Conservation (phyloP, 2,797 vertebrate species). For the Liasis olivaceus region DNA sequence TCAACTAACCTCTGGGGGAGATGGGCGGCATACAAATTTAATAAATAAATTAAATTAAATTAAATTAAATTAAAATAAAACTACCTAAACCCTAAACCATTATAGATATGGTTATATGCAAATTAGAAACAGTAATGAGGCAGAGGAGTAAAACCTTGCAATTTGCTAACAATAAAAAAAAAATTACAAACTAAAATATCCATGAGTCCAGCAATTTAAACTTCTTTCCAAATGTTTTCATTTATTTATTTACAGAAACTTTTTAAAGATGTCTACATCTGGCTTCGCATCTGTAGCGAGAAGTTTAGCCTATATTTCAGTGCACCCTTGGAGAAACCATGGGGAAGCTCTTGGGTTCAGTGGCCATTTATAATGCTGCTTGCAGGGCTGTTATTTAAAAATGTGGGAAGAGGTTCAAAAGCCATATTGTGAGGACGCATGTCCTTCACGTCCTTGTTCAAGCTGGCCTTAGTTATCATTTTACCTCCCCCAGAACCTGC, state of each 20-base stretch:
- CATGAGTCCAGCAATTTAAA: conserved; percentile 42
- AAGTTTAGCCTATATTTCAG: not conserved
- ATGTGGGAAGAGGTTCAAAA: not conserved
- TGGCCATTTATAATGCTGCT: not conserved
- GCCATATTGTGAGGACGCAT: not conserved
- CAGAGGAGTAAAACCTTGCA: conserved; percentile 16
- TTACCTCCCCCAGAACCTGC: not conserved
- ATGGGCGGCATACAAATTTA: too few relatives aligned
- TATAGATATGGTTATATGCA: conserved; percentile 43
- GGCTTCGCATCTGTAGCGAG: not conserved
- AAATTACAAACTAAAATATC: conserved; percentile 48
- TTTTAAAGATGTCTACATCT: not conserved
- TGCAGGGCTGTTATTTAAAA: not conserved
- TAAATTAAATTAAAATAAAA: too few relatives aligned
- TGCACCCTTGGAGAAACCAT: not conserved
- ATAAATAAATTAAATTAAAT: too few relatives aligned
- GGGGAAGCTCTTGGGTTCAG: not conserved
- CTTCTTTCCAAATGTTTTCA: not conserved
- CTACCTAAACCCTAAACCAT: conserved; percentile 65
- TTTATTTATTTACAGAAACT: not conserved
- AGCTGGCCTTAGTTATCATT: not conserved
- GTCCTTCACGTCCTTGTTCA: not conserved
- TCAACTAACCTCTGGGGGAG: conserved; percentile 24
- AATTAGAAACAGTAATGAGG: conserved; percentile 46
- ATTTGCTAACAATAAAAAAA: conserved; percentile 57